A percentile compares a stretch with the other conserved stretches of the same genome.
Evolutionary conservation across 2,113 vertebrate species (phyloP).

Genomic region (Podilymbus podiceps): DNA sequence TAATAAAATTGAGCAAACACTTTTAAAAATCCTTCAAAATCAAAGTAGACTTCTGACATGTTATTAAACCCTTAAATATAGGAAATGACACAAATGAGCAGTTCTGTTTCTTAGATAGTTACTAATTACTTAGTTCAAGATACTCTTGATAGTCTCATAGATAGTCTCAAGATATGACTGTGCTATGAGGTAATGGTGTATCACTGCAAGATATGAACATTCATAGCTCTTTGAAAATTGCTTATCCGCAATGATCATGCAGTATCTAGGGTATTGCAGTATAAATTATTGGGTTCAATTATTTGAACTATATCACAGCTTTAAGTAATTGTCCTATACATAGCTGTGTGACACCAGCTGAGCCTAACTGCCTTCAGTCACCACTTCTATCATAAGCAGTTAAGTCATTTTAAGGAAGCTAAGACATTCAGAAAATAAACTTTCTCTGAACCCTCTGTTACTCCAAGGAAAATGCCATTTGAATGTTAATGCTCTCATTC

Average conservation of each 20-base stretch:
- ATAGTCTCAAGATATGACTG: neutral
- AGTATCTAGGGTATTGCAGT: neutral
- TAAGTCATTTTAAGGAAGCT: conserved; percentile 39
- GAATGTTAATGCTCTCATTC: conserved; percentile 55
- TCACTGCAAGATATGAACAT: neutral
- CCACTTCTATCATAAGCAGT: conserved; percentile 22
- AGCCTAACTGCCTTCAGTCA: conserved; percentile 21
- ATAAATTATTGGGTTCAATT: conserved; percentile 30
- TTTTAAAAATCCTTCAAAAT: neutral
- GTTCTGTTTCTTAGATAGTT: neutral
- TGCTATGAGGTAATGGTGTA: neutral
- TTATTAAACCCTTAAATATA: neutral
- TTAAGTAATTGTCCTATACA: conserved; percentile 17
- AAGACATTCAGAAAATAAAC: conserved; percentile 54
- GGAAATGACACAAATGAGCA: neutral
- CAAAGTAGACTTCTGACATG: neutral
- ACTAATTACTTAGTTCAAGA: neutral
- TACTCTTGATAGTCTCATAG: neutral
- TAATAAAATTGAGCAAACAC: conserved; percentile 22
- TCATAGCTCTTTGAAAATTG: neutral
- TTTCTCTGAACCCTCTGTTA: conserved; percentile 48
- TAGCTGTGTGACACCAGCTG: conserved; percentile 3
- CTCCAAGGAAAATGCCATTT: conserved; percentile 40
- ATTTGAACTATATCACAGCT: neutral
- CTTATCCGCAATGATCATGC: neutral